Evolutionary conservation across 30 jellyfish, hydroid and myxozoan genomes (phyloP).

Genomic region (Hydractinia echinata): DNA sequence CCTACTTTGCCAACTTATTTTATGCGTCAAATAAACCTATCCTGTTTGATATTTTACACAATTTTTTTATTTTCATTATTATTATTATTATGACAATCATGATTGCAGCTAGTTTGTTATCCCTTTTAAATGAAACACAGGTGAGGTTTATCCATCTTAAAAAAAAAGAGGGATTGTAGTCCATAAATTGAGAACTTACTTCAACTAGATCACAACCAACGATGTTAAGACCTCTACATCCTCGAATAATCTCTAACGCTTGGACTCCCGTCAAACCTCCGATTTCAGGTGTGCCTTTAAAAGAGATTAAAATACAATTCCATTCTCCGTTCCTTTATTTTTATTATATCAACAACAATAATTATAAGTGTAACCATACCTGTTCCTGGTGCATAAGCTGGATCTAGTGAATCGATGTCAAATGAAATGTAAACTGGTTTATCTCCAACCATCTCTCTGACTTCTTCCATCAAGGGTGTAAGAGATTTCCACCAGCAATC

Average conservation of each 20-base stretch:
- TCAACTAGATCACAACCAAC: slow-evolving; percentile 86
- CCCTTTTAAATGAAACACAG: no score
- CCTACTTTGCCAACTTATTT: no score
- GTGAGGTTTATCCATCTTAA: neutral
- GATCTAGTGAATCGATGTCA: slow-evolving; percentile 80
- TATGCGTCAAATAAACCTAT: no score
- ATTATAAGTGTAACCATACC: slow-evolving; percentile 28
- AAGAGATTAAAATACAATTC: neutral
- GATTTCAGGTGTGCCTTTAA: slow-evolving; percentile 78
- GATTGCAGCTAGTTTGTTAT: no score
- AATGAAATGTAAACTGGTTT: slow-evolving; percentile 74
- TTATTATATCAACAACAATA: neutral
- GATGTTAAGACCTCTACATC: slow-evolving; percentile 69
- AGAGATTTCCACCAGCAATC: slow-evolving; percentile 74
- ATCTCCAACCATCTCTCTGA: slow-evolving; percentile 69
- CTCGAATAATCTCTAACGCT: slow-evolving; percentile 75
- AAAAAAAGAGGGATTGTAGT: neutral
- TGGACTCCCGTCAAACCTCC: slow-evolving; percentile 81
- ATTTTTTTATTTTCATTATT: no score
- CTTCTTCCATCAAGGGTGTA: slow-evolving; percentile 80
- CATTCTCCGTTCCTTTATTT: neutral
- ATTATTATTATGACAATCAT: no score
- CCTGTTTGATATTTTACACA: no score
- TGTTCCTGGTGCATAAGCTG: slow-evolving; percentile 83
- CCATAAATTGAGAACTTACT: slow-evolving; percentile 27